Base-by-base conservation (phyloP, 2,797 vertebrate genomes). In the Alosa sapidissima region DNA sequence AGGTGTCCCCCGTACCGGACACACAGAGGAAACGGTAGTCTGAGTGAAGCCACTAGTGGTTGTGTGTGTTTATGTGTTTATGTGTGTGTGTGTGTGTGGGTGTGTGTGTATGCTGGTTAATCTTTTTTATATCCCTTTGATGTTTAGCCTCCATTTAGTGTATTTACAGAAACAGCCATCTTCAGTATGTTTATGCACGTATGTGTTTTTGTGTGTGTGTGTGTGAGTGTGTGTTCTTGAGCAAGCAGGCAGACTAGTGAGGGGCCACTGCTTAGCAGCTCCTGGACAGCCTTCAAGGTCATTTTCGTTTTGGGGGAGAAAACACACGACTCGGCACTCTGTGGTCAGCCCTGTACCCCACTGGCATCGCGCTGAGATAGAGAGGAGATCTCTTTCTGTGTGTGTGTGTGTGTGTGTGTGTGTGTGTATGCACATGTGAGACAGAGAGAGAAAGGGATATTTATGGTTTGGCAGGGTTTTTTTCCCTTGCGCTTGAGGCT, bases 391-490 rank as follows among this genome's bases (percentile, higher is more conserved):
- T 75, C 11, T 6, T 2, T 75, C 11, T 45, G 13, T 75, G 13
- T 45, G 13, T 75, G 14, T 19, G 33, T 75, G 33, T 75, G 33
- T 19, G 13, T 45, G 33, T 45, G 33, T 75, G 68, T 45, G 68
- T 45, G 60, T 28, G 58, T 19, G 54, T 19, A 3, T 58, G 16
- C 21, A 14, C 16, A 16, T 58, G 55, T 6, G 24, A 45, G 45
- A 65, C 5, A 11, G 81, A 51, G 68, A 84, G 48, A 86, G 85
- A 87, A 72, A 36, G 49, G 24, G 16, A 55, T 54, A 58, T 82
- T 2, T 41, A 19, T 75, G 68, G 36, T 75, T 75, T 75, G 62
- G 62, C 62, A 10, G 24, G n/a, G 62, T 3, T 8, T 33, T 65
- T 65, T 65, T 33, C 28, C 60, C 62, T 65, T 65, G 62, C 11